A percentile compares a stretch with the other conserved stretches of the same genome.
These are phyloP conservation scores for Lobophora halterata DNA, from an alignment of 2,888 invertebrate species.

Conservation along the genomic window DNA sequence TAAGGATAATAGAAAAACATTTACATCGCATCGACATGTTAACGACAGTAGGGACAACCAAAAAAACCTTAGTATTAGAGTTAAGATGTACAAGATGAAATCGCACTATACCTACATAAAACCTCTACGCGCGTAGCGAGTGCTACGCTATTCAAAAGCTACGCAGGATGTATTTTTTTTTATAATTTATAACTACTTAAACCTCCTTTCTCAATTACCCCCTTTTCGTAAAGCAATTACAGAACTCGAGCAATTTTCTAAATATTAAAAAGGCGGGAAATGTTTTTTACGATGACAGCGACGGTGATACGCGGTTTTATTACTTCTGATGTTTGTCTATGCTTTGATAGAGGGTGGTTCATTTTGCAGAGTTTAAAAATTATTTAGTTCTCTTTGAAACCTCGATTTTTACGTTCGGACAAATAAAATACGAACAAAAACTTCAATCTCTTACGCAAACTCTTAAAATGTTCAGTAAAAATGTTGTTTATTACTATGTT, in stretches of 20 bases:
- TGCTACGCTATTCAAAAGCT: too few relatives aligned
- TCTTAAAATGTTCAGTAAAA: too few relatives aligned
- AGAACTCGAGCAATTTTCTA: constrained; percentile 47
- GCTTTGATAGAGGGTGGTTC: constrained; percentile 9
- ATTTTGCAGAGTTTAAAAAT: constrained; percentile 4
- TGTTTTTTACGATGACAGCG: constrained; percentile 66
- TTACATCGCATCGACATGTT: too few relatives aligned
- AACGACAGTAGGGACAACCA: not conserved
- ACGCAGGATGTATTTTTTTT: constrained; percentile 18
- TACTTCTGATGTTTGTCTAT: constrained; percentile 21
- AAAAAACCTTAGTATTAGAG: constrained; percentile 2
- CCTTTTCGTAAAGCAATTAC: constrained; percentile 14
- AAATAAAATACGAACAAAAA: too few relatives aligned
- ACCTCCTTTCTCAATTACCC: constrained; percentile 16
- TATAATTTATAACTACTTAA: constrained; percentile 18
- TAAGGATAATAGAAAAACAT: too few relatives aligned
- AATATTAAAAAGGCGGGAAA: constrained; percentile 64
- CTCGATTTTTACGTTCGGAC: too few relatives aligned
- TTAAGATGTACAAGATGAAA: too few relatives aligned
- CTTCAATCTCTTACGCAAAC: too few relatives aligned
- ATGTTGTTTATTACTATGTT: too few relatives aligned
- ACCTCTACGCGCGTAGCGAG: too few relatives aligned
- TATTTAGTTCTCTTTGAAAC: too few relatives aligned
- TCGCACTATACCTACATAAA: too few relatives aligned
- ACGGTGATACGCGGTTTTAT: constrained; percentile 47